A percentile compares a stretch with the other conserved stretches of the same genome.
Evolutionary conservation across 2,888 invertebrate genomes (phyloP).

Genomic region (Cenopis cana): DNA sequence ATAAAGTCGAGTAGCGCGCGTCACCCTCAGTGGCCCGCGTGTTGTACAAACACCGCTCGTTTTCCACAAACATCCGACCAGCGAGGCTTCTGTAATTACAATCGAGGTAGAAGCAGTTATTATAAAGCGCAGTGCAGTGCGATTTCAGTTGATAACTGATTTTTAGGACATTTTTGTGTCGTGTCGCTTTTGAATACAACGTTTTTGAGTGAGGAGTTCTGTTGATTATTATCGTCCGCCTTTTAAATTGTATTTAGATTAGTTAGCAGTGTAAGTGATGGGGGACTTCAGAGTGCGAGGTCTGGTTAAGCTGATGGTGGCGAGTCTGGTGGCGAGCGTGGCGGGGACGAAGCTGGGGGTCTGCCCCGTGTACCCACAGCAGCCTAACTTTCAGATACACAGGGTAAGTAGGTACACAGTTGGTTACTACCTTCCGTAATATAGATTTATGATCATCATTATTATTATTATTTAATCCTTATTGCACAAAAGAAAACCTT

Average conservation of each 20-base stretch:
- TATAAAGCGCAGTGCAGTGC: constrained; percentile 8
- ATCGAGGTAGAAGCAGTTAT: constrained; percentile 4
- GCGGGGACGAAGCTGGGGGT: constrained; percentile 85
- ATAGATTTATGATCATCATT: too few species aligned
- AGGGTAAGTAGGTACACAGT: constrained; percentile 86
- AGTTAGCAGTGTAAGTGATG: constrained; percentile 61
- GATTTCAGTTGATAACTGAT: not conserved
- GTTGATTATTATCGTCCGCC: constrained; percentile 7
- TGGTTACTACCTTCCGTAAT: not conserved
- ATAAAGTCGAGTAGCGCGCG: constrained; percentile 31
- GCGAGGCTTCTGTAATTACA: constrained; percentile 14
- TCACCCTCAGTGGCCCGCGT: constrained; percentile 30
- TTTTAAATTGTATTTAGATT: not conserved
- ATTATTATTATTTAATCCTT: too few species aligned
- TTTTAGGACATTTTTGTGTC: not conserved
- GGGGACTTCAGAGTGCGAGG: constrained; percentile 67
- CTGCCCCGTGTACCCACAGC: constrained; percentile 88
- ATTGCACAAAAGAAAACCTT: too few species aligned
- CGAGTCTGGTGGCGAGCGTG: constrained; percentile 55
- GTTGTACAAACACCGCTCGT: constrained; percentile 37
- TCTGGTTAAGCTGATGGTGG: constrained; percentile 57
- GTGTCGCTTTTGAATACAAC: not conserved
- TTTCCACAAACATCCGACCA: constrained; percentile 41
- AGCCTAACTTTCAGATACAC: constrained; percentile 87
- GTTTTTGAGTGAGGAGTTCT: not conserved